Evolutionary conservation across 2,888 invertebrate species (phyloP), one percentile per base, ranked within the genome.

Genomic region (Galerucella nymphaeae): DNA sequence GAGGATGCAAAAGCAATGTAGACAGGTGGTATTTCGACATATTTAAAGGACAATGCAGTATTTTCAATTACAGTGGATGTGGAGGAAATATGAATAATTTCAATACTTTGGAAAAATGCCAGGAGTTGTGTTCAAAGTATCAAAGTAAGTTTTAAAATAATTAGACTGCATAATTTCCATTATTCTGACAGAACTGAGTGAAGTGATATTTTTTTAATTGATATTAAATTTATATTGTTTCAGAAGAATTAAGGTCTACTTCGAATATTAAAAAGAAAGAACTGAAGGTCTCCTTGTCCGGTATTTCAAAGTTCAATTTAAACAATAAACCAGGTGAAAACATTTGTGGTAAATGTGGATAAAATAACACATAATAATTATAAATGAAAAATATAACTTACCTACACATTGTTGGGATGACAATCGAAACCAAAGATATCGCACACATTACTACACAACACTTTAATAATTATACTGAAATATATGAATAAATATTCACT

Each of bases 21-120:
- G 91, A 92, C 62, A 90, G 94, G n/a, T 97, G 95, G 94, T 96
- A 93, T 87, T 98, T 92, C 85, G 94, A 98, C 85, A 88, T 89
- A 38, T 85, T 89, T 30, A 89, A 89, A 50, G 90, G 91, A 30
- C 89, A 89, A 41, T 98, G 98, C 84, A 92, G 92, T 80, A 90
- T 94, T 6, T 98, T 98, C 86, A 91, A 91, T 68, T 98, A 93
- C 87, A 93, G 93, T 30, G 97, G 97, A 53, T 98, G 98, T 84
- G 93, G 94, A 62, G 95, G 94, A 1, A 97, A 96, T 85, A 90
- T 90, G 57, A 98, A 98, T 86, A 96, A 96, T 85, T 98, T 97
- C 86, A 90, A 90, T 69, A 91, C 91, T 0, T 89, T 91, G 71
- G 90, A 92, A 70, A 90, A 91, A 59, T 96, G 96, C 81, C 89